Evolutionary conservation across 2,888 invertebrate species (phyloP).

Genomic region (Tetragonisca angustula): DNA sequence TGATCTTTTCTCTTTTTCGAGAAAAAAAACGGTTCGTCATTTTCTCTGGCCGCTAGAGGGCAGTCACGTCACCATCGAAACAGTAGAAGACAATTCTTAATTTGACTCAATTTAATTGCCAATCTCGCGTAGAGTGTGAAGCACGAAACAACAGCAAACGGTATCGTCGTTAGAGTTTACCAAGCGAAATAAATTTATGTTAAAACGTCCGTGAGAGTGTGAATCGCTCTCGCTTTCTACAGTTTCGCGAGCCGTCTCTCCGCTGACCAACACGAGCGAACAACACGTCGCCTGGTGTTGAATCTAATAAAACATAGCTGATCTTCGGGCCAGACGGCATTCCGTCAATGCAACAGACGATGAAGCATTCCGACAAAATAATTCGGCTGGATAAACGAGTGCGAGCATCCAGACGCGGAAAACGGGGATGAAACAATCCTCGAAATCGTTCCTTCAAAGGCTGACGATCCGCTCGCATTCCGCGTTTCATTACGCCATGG

Average conservation of each 20-base stretch:
- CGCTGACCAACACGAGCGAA: neutral
- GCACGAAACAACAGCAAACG: too few relatives aligned
- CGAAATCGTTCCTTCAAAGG: slow-evolving; percentile 34
- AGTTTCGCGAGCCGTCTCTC: neutral
- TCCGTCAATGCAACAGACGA: slow-evolving; percentile 5
- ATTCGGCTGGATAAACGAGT: slow-evolving; percentile 18
- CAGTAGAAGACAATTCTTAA: too few relatives aligned
- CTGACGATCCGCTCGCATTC: slow-evolving; percentile 18
- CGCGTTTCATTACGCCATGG: slow-evolving; percentile 28
- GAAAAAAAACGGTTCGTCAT: too few relatives aligned
- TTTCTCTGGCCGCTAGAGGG: too few relatives aligned
- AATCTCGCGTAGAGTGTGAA: too few relatives aligned
- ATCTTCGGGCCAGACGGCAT: slow-evolving; percentile 1
- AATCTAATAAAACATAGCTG: slow-evolving; percentile 5
- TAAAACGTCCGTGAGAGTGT: too few relatives aligned
- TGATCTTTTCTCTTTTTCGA: too few relatives aligned
- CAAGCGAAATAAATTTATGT: too few relatives aligned
- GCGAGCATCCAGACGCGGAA: slow-evolving; percentile 15
- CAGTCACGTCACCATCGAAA: too few relatives aligned
- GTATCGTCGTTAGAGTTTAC: too few relatives aligned
- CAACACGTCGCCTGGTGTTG: neutral
- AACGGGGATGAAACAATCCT: slow-evolving; percentile 27
- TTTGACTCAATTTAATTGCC: too few relatives aligned
- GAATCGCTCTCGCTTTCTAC: too few relatives aligned
- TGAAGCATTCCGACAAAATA: slow-evolving; percentile 22